phyloP scores from a whole-genome alignment of 2,113 vertebrate species.

The Coryphaenoides rupestris region DNA sequence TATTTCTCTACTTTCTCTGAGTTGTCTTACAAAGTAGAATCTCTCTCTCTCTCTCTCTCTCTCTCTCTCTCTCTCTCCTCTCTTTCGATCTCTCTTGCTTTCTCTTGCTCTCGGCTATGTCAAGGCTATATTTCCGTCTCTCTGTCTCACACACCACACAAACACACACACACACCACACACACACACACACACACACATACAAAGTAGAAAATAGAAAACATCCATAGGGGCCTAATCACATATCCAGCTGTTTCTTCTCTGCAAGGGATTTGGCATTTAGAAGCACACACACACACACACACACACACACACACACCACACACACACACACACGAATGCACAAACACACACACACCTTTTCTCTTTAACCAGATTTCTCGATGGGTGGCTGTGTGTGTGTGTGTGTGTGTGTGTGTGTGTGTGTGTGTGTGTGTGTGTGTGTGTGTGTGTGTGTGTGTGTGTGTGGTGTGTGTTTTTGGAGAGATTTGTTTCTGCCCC shows the following conservation, averaged over 20 bases:
- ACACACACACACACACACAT: too few relatives aligned
- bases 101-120: background rate
- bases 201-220: background rate
- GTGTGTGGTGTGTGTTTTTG: too few relatives aligned
- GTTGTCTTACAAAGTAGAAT: too few relatives aligned
- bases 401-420: background rate
- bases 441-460: background rate
- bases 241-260: background rate
- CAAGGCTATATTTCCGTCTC: background rate
- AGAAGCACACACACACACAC: constrained; percentile 1
- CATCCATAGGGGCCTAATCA: too few relatives aligned
- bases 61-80: constrained; percentile 17
- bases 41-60: constrained; percentile 12
- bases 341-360: background rate
- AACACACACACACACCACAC: too few relatives aligned
- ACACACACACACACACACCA: background rate
- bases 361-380: too few relatives aligned
- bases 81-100: background rate
- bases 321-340: background rate
- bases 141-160: background rate
- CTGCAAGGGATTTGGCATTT: constrained; percentile 3
- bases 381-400: too few relatives aligned
- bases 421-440: background rate
- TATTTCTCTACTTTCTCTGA: background rate
- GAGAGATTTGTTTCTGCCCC: too few relatives aligned